Conservation (phyloP, 2,888 invertebrate genomes). For the Eilema depressum region DNA sequence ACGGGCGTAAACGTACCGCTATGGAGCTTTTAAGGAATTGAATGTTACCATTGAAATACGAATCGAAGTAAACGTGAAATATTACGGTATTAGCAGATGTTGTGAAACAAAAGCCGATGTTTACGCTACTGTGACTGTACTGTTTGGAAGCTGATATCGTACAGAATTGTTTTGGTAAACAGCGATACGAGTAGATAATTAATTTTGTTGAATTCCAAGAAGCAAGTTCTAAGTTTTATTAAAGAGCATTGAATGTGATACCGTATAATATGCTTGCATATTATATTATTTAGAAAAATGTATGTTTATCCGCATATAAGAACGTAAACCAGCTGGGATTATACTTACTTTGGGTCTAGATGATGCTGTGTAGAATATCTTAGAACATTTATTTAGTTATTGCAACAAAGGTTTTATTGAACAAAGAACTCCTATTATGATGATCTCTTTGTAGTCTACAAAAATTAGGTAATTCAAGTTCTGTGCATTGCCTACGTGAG, state of each 20-base stretch:
- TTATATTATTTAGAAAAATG: too few relatives aligned
- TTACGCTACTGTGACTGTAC: conserved; percentile 32
- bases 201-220: background rate
- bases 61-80: conserved; percentile 34
- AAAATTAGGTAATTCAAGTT: too few relatives aligned
- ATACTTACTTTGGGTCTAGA: too few relatives aligned
- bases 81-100: conserved; percentile 27
- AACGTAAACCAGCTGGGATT: too few relatives aligned
- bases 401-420: too few relatives aligned
- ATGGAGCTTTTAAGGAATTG: conserved; percentile 78
- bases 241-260: background rate
- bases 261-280: too few relatives aligned
- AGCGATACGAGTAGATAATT: background rate
- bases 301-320: too few relatives aligned
- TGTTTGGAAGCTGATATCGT: conserved; percentile 17
- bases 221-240: background rate
- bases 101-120: conserved; percentile 26
- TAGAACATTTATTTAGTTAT: too few relatives aligned
- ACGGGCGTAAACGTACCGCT: conserved; percentile 68
- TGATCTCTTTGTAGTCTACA: too few relatives aligned
- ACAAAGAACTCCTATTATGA: too few relatives aligned
- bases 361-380: too few relatives aligned
- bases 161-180: background rate
- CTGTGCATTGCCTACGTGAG: too few relatives aligned
- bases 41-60: conserved; percentile 62